These are phyloP conservation scores for Pteronura brasiliensis DNA, from an alignment of 2,113 vertebrate species.

Conservation along the genomic window DNA sequence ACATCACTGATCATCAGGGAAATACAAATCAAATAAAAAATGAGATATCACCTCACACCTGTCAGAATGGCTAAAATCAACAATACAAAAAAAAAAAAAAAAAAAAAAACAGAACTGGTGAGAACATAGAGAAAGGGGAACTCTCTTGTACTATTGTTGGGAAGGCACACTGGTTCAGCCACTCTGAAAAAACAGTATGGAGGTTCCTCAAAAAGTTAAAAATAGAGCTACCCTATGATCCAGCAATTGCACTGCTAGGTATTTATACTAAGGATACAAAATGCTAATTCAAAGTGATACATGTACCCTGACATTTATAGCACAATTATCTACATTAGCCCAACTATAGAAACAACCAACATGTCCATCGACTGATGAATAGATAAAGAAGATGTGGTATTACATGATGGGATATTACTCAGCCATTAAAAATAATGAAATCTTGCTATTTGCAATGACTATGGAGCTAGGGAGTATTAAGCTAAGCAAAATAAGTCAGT, in stretches of 20 bases:
- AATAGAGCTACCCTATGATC: not conserved
- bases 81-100: not conserved
- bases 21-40: not conserved
- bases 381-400: not conserved
- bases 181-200: not conserved
- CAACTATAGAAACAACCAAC: not conserved
- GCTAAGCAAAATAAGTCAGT: not conserved
- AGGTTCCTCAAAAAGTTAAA: not conserved
- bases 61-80: not conserved
- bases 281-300: not conserved
- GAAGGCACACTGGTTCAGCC: not conserved
- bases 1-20: not conserved
- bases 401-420: not conserved
- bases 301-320: not conserved
- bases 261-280: not conserved
- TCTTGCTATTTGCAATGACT: not conserved
- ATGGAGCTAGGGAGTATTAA: not conserved
- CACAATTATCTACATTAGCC: not conserved
- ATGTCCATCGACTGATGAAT: not conserved
- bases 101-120: not conserved
- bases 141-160: not conserved
- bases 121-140: not conserved
- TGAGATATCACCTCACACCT: not conserved
- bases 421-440: not conserved
- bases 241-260: not conserved